A percentile compares a stretch with the other conserved stretches of the same genome.
Evolutionary conservation across 2,797 vertebrate genomes (phyloP).

Genomic region (Rhinella marina): DNA sequence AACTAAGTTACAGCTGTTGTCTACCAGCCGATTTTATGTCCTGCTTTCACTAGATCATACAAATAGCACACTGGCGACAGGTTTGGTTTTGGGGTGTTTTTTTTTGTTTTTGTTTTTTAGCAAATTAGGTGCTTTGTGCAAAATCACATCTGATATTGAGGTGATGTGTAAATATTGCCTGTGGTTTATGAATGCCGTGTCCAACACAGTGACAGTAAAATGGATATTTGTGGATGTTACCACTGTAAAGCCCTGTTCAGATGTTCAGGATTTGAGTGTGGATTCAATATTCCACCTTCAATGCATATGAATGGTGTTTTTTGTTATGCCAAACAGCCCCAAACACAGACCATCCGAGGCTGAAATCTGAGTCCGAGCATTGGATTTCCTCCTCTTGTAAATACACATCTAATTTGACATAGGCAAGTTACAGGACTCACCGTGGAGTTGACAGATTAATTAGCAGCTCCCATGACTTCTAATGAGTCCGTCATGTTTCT

Average conservation of each 20-base stretch:
- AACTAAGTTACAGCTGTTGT: background rate
- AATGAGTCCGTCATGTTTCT: background rate
- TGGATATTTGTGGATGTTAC: background rate
- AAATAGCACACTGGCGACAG: background rate
- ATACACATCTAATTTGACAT: too few relatives aligned
- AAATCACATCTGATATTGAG: background rate
- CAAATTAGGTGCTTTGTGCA: background rate
- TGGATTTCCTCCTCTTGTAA: too few relatives aligned
- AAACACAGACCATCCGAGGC: too few relatives aligned
- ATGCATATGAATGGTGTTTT: too few relatives aligned
- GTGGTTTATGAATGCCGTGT: background rate
- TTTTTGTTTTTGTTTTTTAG: background rate
- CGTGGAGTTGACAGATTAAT: background rate
- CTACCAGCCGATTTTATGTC: background rate
- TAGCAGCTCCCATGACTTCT: background rate
- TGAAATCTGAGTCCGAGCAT: too few relatives aligned
- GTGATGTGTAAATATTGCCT: background rate
- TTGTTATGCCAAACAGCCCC: too few relatives aligned
- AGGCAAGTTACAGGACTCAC: too few relatives aligned
- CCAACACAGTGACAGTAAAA: background rate
- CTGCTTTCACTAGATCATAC: background rate
- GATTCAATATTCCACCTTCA: too few relatives aligned
- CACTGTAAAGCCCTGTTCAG: too few relatives aligned
- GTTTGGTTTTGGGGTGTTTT: background rate
- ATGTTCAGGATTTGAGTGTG: too few relatives aligned